Evolutionary conservation across 2,797 vertebrate species (phyloP), one percentile per base, ranked within the genome.

Genomic region (Pempheris klunzingeri): DNA sequence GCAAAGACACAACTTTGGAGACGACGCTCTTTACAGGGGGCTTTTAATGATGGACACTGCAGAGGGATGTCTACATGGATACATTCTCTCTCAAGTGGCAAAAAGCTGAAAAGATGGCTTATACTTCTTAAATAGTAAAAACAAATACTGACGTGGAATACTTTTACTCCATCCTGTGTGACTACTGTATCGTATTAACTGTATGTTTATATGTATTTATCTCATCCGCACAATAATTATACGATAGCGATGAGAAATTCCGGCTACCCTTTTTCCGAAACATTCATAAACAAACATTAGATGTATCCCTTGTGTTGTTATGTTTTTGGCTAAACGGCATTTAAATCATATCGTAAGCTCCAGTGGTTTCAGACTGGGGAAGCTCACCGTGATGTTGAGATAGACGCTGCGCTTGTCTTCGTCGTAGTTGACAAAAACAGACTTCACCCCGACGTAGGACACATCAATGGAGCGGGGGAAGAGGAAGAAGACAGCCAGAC

Each of bases 391-490:
- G 55, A 98, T 95, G 87, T 98, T 98, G 69, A 98, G 95, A 88
- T 96, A 97, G 64, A 98, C 97, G 11, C 94, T 95, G 72, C 88
- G 94, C 70, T 94, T 96, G 1, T 83, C 74, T 60, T 84, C 81
- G 84, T 98, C 95, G 0, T 97, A 98, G 81, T 73, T 94, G 82
- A 98, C 97, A 4, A 95, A 97, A 0, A 97, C 97, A 0, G 97
- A 97, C 86, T 98, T 98, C 72, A 98, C 95, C 2, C 97, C 97
- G 24, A 96, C 91, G 24, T 97, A 97, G 87, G 96, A 94, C 67
- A 99, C 97, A 0, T 98, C 96, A 0, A 98, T 96, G 36, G 97
- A 96, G 66, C 97, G 97, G 59, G 97, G 97, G 87, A 99, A 99
- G 77, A 98, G 93, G 89, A 98, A 99, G 91, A 98, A 98, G 4